Base-by-base conservation (phyloP, 2,797 vertebrate genomes). In the Eidolon dupreanum region DNA sequence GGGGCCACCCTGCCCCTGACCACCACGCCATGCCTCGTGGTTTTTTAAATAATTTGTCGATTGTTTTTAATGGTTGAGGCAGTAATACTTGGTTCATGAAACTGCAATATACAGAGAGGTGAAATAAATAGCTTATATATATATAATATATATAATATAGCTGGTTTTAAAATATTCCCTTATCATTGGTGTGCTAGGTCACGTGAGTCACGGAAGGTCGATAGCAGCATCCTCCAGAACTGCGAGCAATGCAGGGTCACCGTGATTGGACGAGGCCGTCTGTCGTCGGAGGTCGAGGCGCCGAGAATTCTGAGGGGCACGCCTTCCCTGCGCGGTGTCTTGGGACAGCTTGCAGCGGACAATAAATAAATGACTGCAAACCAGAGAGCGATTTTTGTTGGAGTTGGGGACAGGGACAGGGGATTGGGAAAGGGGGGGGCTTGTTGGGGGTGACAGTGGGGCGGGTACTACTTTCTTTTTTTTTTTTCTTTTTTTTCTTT, bases 71-170 rank as follows among this genome's bases (percentile, higher is more conserved):
- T 99, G 98, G 98, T 98, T 98, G 98, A 99, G 98, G 98, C 98
- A 98, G 98, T 99, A 99, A 99, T 98, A 99, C 98, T 98, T 98
- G 98, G 98, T 99, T 99, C 98, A 98, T 98, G 98, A 98, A 98
- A 99, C 98, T 98, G 98, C 98, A 98, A 98, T 99, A 99, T 99
- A 99, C 99, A 99, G 98, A 99, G 98, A 99, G 98, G 98, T 99
- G 99, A 99, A 99, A 99, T 99, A 99, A 99, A 99, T 99, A 99
- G 98, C 98, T 99, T 98, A 99, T 99, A 99, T 99, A 98, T 99
- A 99, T 98, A 98, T 98, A 98, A 98, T 98, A 99, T 98, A 99
- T 99, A 99, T 99, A 99, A 98, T 99, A 99, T 98, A 98, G 98
- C 98, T 99, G 98, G 98, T 99, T 99, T 99, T 98, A 99, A 99